Evolutionary conservation across 2,113 vertebrate species (phyloP).

Genomic region (Percopsis transmontana): DNA sequence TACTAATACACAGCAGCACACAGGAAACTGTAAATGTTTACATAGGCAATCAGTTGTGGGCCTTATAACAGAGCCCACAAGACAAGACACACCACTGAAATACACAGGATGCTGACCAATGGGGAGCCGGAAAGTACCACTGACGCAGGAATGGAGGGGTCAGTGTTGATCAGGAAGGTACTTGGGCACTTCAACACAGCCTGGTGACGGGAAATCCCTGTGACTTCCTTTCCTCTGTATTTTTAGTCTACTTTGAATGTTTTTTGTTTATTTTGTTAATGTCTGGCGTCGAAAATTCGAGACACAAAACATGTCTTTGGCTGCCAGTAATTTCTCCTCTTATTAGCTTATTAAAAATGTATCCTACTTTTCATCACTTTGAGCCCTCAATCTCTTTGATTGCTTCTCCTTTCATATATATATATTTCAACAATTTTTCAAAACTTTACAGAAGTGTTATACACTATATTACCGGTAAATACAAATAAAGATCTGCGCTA

Average conservation of each 20-base stretch:
- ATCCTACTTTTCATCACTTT: background rate
- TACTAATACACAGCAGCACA: background rate
- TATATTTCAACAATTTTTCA: too few relatives aligned
- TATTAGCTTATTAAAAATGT: background rate
- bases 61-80: conserved; percentile 1
- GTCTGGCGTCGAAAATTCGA: conserved; percentile 1
- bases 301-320: background rate
- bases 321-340: background rate
- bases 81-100: conserved; percentile 23
- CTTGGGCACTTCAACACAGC: conserved; percentile 45
- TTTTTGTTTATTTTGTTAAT: conserved; percentile 53
- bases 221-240: conserved; percentile 45
- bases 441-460: too few relatives aligned
- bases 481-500: too few relatives aligned
- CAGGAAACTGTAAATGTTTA: background rate
- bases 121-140: conserved; percentile 55
- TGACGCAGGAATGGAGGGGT: conserved; percentile 54
- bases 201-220: conserved; percentile 49
- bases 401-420: background rate
- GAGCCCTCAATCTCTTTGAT: background rate
- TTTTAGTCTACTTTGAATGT: conserved; percentile 46
- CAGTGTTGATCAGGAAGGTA: conserved; percentile 64
- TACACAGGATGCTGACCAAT: conserved; percentile 50
- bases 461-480: too few relatives aligned
- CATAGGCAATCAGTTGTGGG: background rate